Percentiles rank a stretch among this genome's conserved stretches.
Evolutionary conservation across 2,888 invertebrate species (phyloP).

Genomic region (Opisthograptis luteolata): DNA sequence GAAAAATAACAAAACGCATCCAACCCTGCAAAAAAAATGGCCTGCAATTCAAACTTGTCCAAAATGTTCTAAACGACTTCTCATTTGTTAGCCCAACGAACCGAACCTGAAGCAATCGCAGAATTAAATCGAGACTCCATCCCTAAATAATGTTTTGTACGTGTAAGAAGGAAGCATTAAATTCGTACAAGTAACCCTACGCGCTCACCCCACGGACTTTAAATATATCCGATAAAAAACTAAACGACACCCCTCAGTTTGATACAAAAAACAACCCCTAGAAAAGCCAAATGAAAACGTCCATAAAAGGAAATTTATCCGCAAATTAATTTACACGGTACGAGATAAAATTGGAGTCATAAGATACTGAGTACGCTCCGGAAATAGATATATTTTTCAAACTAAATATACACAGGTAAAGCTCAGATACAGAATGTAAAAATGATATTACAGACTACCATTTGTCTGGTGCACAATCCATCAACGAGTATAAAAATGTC

Average conservation of each 20-base stretch:
- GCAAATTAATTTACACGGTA: slow-evolving; percentile 77
- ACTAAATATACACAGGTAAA: not conserved
- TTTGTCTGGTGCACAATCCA: too few species aligned
- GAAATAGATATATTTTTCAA: not conserved
- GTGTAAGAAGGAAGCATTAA: slow-evolving; percentile 78
- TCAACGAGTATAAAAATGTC: too few species aligned
- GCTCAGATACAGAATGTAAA: too few species aligned
- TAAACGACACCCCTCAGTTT: slow-evolving; percentile 67
- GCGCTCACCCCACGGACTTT: slow-evolving; percentile 58
- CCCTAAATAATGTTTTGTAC: slow-evolving; percentile 53
- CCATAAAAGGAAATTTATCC: slow-evolving; percentile 82
- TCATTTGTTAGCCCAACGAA: slow-evolving; percentile 37
- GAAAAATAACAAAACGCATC: too few species aligned
- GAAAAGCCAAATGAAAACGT: slow-evolving; percentile 64
- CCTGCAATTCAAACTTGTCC: slow-evolving; percentile 16
- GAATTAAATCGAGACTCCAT: slow-evolving; percentile 37
- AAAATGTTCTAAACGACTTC: slow-evolving; percentile 26
- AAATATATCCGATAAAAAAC: slow-evolving; percentile 83
- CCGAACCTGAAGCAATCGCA: slow-evolving; percentile 23
- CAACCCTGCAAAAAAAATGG: not conserved
- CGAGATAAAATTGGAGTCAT: slow-evolving; percentile 29
- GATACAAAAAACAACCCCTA: slow-evolving; percentile 62
- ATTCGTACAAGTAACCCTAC: slow-evolving; percentile 77
- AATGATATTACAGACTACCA: too few species aligned
- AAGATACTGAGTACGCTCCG: not conserved